These are phyloP conservation scores for Cheilosia impressa DNA, from an alignment of 2,888 invertebrate genomes.

Conservation along the genomic window DNA sequence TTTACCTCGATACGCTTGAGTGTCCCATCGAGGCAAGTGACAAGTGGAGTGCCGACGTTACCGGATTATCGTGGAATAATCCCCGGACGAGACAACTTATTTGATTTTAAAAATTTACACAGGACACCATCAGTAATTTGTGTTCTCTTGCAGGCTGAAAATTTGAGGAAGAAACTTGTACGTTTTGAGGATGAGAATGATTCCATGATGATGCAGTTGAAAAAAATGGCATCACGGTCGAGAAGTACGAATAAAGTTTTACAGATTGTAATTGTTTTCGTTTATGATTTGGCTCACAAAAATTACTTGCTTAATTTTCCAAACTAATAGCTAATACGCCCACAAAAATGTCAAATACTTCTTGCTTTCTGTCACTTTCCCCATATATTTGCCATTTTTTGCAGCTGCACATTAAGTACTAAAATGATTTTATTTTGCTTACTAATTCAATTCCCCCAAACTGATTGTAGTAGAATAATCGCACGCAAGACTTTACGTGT, in stretches of 20 bases:
- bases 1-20: too few relatives aligned
- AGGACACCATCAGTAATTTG: constrained; percentile 48
- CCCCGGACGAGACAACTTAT: too few relatives aligned
- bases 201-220: constrained; percentile 96
- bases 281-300: constrained; percentile 47
- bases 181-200: constrained; percentile 99
- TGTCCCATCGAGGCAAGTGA: too few relatives aligned
- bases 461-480: constrained; percentile 21
- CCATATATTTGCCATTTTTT: constrained; percentile 84
- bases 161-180: constrained; percentile 94
- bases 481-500: constrained; percentile 33
- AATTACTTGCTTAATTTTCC: constrained; percentile 51
- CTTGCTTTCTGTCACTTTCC: constrained; percentile 44
- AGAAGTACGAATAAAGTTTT: constrained; percentile 87
- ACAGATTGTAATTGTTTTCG: constrained; percentile 30
- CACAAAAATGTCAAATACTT: constrained; percentile 45
- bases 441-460: constrained; percentile 38
- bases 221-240: constrained; percentile 96
- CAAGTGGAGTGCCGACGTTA: too few relatives aligned
- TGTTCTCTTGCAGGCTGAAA: constrained; percentile 89
- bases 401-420: constrained; percentile 82
- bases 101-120: neutral
- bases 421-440: neutral
- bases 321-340: constrained; percentile 64
- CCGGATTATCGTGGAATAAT: too few relatives aligned